Percentiles rank a stretch among this genome's conserved stretches.
phyloP scores from a whole-genome alignment of 37 sponge, comb jelly and placozoan genomes.

The Cliona cf. orientalis region DNA sequence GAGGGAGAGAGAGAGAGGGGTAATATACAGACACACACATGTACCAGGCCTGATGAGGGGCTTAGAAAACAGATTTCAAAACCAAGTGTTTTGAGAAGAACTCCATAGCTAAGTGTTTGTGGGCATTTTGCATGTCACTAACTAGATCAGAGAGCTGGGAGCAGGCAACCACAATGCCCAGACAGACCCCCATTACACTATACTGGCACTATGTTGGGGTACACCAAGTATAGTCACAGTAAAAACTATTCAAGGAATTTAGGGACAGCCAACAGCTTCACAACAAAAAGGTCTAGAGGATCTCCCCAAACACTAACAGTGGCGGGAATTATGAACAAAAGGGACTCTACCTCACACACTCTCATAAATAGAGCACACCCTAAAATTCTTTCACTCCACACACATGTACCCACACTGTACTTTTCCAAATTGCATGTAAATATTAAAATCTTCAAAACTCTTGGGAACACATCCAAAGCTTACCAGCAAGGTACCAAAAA shows the following conservation, averaged over 20 bases:
- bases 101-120: too few relatives aligned
- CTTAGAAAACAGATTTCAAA: neutral
- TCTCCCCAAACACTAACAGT: conserved; percentile 3
- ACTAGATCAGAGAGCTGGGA: too few relatives aligned
- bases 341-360: conserved; percentile 10
- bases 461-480: too few relatives aligned
- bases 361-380: conserved; percentile 47
- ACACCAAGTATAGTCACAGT: too few relatives aligned
- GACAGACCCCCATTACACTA: too few relatives aligned
- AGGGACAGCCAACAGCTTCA: neutral
- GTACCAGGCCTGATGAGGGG: neutral
- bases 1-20: neutral
- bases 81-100: neutral
- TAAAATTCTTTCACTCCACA: neutral
- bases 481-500: too few relatives aligned
- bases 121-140: too few relatives aligned
- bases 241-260: conserved; percentile 35
- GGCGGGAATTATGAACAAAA: conserved; percentile 39
- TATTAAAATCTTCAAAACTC: too few relatives aligned
- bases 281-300: neutral
- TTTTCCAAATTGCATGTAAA: too few relatives aligned
- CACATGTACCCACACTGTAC: too few relatives aligned
- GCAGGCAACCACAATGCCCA: too few relatives aligned
- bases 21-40: neutral
- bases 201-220: too few relatives aligned